Evolutionary conservation across 1,140 invertebrate genomes (phyloP), one percentile per base, ranked within the genome.

Genomic region (Papilio helenus): DNA sequence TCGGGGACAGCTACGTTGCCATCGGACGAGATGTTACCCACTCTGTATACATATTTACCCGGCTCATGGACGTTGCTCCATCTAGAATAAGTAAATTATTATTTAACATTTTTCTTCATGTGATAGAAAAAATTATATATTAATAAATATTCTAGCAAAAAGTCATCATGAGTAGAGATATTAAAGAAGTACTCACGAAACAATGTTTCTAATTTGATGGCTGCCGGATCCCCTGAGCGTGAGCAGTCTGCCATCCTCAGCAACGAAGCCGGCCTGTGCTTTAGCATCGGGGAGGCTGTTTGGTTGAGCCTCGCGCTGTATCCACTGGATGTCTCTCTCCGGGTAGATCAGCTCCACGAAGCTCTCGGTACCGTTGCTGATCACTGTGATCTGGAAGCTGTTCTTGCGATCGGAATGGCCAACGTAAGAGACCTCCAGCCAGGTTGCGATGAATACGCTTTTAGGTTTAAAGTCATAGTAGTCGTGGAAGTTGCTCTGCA

Each of bases 241-340:
- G 85, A 96, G 96, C 34, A 96, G 94, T 83, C 96, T 95, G 58
- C 97, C 97, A 89, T 98, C 97, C 58, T 96, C 96, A 20, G 97
- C 96, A 80, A 99, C 97, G 84, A 99, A 97, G n/a, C 98, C 98
- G 76, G 97, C 98, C 94, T 99, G 98, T 18, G 98, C 98, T 82
- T 97, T 97, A 0, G 98, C 98, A 89, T 99, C 98, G 2, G 97
- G 97, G 5, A 97, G 83, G 29, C 96, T 96, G 4, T 95, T 91
- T 82, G 96, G 96, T 49, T 96, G 95, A 5, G 95, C 95, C 79
- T 96, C 96, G 65, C 97, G 97, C 91, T 98, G 97, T 61, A 99
- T 96, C 99, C 99, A 99, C 88, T 98, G 97, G 58, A 99, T 97
- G 0, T 98, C 98, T 84, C 97, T 95, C 81, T 98, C 96, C 2